Base-by-base conservation (phyloP, 2,888 invertebrate genomes). In the Spodoptera littoralis region DNA sequence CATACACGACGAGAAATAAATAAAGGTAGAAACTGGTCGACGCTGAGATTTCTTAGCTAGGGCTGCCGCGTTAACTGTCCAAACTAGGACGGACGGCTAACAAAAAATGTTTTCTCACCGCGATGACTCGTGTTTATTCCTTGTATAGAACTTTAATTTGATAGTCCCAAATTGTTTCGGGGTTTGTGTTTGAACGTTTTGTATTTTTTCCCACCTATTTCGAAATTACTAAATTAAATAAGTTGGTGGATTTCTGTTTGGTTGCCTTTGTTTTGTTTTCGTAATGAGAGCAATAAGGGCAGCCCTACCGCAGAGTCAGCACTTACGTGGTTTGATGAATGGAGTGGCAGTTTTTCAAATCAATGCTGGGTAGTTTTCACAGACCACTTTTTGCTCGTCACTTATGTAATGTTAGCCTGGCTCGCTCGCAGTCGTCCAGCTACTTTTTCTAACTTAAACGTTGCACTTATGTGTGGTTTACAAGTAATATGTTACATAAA, bases 1-100 rank as follows among this genome's bases (percentile, higher is more conserved):
- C 90, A 89, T 89, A 91, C 92, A 89, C 90, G 90, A 86, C 85
- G 89, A 89, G 92, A 92, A 92, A 93, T 93, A 94, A 93, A 94
- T 93, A 93, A 90, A 92, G 88, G 88, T 88, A 90, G 88, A 88
- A 90, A 92, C 93, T 87, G 88, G 90, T 90, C 89, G 90, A 82
- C 80, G 81, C 87, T 83, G 91, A 91, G 92, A 89, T 93, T 92
- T 91, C 92, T 88, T 89, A 87, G 86, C 87, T 79, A 84, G 84
- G 85, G 85, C 76, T 84, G 76, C 74, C 82, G 73, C 79, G 57
- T 63, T 52, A 52, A 59, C 72, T 64, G 61, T 50, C 70, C 76
- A 55, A 70, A 70, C 79, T 77, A 80, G 77, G 65, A 73, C 60
- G 62, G 69, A 50, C 55, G 49, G 47, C 18, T 46, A 55, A 73